Evolutionary conservation across 35 echinoderm and acorn worm genomes (phyloP).

Genomic region (Diadema setosum): DNA sequence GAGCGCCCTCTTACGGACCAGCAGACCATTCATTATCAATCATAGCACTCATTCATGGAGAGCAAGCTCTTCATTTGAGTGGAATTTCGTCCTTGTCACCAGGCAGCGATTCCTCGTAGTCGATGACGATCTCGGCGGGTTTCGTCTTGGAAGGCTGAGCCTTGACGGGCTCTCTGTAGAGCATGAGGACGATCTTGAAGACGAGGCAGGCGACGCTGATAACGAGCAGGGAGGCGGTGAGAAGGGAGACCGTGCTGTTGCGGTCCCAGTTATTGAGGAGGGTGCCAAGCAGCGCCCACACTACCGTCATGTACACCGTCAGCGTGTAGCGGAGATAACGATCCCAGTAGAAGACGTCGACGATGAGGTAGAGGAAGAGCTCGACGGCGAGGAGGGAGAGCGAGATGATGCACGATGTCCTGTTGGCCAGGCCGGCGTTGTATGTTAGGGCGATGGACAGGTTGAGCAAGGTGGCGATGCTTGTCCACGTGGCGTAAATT

Average conservation of each 20-base stretch:
- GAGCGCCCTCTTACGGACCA: too few relatives aligned
- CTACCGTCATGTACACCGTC: slow-evolving; percentile 56
- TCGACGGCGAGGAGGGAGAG: slow-evolving; percentile 45
- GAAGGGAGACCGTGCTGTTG: slow-evolving; percentile 32
- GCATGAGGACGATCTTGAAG: slow-evolving; percentile 23
- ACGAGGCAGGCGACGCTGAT: slow-evolving; percentile 36
- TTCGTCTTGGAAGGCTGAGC: background rate
- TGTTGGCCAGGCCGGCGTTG: slow-evolving; percentile 1
- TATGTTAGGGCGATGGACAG: slow-evolving; percentile 65
- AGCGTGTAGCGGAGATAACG: slow-evolving; percentile 79
- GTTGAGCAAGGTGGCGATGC: slow-evolving; percentile 82
- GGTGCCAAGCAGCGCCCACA: slow-evolving; percentile 65
- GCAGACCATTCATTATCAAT: background rate
- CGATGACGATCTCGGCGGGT: too few relatives aligned
- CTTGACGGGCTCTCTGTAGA: background rate
- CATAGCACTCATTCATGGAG: background rate
- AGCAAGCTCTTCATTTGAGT: background rate
- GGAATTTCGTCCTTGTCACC: background rate
- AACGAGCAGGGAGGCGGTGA: slow-evolving; percentile 23
- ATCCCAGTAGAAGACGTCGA: slow-evolving; percentile 69
- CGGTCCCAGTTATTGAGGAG: slow-evolving; percentile 56
- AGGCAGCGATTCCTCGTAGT: background rate
- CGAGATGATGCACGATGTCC: slow-evolving; percentile 28
- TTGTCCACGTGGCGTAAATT: slow-evolving; percentile 76
- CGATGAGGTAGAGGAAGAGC: slow-evolving; percentile 53